A percentile compares a stretch with the other conserved stretches of the same genome.
These are phyloP conservation scores for Pelvicachromis taeniatus DNA, from an alignment of 2,113 vertebrate species.

Conservation along the genomic window DNA sequence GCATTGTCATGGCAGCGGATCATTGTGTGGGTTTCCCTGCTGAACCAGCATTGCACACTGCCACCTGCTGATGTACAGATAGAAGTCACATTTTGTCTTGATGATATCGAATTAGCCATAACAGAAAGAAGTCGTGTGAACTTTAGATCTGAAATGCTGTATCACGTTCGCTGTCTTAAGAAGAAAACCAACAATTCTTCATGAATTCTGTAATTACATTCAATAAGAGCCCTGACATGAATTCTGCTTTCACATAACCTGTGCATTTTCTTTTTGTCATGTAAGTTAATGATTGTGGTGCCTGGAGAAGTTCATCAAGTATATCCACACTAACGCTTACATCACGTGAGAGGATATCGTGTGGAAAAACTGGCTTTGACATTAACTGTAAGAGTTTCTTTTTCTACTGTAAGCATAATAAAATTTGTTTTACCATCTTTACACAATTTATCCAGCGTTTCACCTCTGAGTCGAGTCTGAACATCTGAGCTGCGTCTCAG, in stretches of 20 bases:
- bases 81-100: background rate
- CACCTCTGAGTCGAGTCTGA: constrained; percentile 3
- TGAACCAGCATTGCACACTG: background rate
- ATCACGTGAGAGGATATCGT: constrained; percentile 77
- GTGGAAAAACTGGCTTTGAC: background rate
- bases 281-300: constrained; percentile 77
- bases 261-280: background rate
- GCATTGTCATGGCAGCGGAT: constrained; percentile 87
- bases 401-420: background rate
- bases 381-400: background rate
- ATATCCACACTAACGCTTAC: constrained; percentile 88
- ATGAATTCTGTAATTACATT: background rate
- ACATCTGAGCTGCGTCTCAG: constrained; percentile 84
- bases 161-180: background rate
- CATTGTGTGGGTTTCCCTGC: constrained; percentile 77
- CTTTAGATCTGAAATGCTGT: background rate
- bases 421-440: background rate
- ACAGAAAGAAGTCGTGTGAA: background rate
- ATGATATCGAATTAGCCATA: background rate
- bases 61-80: constrained; percentile 2
- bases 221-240: background rate
- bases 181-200: background rate
- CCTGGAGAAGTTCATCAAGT: constrained; percentile 90
- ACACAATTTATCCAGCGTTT: background rate
- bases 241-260: background rate